Percentiles rank a stretch among this genome's conserved stretches.
Evolutionary conservation across 2,113 vertebrate genomes (phyloP).

Genomic region (Etia nguti): DNA sequence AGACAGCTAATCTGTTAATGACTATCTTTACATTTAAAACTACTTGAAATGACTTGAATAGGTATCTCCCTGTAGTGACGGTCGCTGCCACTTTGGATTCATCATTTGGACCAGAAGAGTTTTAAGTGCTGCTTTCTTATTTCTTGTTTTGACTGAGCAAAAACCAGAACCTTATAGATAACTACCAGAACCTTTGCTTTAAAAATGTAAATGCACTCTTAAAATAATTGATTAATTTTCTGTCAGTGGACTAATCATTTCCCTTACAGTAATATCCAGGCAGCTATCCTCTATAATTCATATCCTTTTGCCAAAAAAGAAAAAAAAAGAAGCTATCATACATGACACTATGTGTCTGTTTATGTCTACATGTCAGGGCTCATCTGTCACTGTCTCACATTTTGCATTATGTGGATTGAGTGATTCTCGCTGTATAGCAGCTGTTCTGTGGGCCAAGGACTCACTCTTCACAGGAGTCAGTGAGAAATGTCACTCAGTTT

Average conservation of each 20-base stretch:
- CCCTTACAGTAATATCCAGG: not conserved
- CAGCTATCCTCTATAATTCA: not conserved
- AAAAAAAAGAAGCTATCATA: not conserved
- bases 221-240: not conserved
- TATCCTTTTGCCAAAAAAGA: not conserved
- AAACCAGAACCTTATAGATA: no score
- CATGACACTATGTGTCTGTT: not conserved
- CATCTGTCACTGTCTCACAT: not conserved
- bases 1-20: not conserved
- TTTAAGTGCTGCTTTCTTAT: no score
- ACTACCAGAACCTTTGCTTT: not conserved
- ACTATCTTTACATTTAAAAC: not conserved
- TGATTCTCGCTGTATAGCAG: not conserved
- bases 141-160: no score
- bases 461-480: not conserved
- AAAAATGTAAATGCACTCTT: not conserved
- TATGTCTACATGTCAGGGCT: not conserved
- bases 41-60: not conserved
- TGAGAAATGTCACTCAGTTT: not conserved
- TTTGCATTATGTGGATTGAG: not conserved
- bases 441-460: constrained; percentile 13
- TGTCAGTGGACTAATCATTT: not conserved
- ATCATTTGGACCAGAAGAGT: not conserved
- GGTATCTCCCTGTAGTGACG: not conserved
- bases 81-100: not conserved